phyloP scores from a whole-genome alignment of 2,888 invertebrate genomes.

The Enoplolaimus lenunculus region DNA sequence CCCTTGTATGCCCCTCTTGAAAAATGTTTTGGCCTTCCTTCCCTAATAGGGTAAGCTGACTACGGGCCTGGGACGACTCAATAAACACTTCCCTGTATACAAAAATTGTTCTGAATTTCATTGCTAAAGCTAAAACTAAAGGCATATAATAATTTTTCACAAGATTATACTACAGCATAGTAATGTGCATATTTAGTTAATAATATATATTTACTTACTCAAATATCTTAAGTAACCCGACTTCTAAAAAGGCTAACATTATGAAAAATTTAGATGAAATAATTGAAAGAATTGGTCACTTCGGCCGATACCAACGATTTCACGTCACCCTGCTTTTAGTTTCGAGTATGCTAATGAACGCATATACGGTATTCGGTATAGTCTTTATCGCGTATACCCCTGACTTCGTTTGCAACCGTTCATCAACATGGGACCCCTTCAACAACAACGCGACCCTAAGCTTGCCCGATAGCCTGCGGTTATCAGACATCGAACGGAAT shows the following conservation, averaged over 20 bases:
- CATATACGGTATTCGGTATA: background rate
- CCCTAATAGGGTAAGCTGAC: too few relatives aligned
- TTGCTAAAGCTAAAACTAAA: too few relatives aligned
- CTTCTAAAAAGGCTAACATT: background rate
- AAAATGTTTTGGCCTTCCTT: too few relatives aligned
- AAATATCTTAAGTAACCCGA: too few relatives aligned
- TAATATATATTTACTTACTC: too few relatives aligned
- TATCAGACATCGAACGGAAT: background rate
- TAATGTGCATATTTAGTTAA: too few relatives aligned
- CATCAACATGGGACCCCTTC: background rate
- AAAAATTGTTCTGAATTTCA: too few relatives aligned
- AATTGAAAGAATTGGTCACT: background rate
- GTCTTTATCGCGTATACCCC: background rate
- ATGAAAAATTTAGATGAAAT: background rate
- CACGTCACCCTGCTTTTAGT: background rate
- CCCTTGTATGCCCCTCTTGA: too few relatives aligned
- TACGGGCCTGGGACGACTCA: too few relatives aligned
- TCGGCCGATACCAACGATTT: background rate
- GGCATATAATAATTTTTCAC: too few relatives aligned
- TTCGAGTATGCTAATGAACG: conserved; percentile 24
- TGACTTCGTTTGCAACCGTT: background rate
- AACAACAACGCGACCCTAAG: background rate
- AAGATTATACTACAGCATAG: too few relatives aligned
- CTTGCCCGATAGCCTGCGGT: background rate
- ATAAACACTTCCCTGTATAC: too few relatives aligned